Evolutionary conservation across 2,113 vertebrate species (phyloP).

Genomic region (Notiomystis cincta): DNA sequence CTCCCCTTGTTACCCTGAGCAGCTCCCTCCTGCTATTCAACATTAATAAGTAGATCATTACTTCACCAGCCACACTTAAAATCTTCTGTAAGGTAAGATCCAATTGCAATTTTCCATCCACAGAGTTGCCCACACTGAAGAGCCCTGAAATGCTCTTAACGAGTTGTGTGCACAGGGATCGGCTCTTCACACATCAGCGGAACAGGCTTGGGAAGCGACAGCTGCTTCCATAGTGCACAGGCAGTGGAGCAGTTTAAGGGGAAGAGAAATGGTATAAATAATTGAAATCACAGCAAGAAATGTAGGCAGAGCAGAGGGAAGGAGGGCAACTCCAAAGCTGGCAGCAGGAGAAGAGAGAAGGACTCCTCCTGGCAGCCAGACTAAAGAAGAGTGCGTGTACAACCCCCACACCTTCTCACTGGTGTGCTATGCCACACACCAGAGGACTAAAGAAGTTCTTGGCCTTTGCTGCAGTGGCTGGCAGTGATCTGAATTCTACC

Average conservation of each 20-base stretch:
- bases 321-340: not conserved
- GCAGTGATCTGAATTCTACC: not conserved
- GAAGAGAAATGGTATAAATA: constrained; percentile 33
- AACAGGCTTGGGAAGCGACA: not conserved
- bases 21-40: not conserved
- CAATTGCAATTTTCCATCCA: not conserved
- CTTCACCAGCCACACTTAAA: not conserved
- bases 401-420: not conserved
- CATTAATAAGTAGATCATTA: not conserved
- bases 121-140: not conserved
- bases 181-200: not conserved
- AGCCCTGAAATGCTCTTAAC: not conserved
- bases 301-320: constrained; percentile 10
- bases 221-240: not conserved
- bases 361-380: not conserved
- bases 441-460: not conserved
- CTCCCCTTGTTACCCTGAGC: not conserved
- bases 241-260: not conserved
- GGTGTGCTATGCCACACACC: rapidly evolving
- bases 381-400: rapidly evolving
- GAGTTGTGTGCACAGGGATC: not conserved
- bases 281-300: constrained; percentile 20
- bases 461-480: not conserved
- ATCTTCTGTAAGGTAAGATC: not conserved
- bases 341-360: not conserved